phyloP scores from a whole-genome alignment of 2,797 vertebrate species.

The Labroides dimidiatus region DNA sequence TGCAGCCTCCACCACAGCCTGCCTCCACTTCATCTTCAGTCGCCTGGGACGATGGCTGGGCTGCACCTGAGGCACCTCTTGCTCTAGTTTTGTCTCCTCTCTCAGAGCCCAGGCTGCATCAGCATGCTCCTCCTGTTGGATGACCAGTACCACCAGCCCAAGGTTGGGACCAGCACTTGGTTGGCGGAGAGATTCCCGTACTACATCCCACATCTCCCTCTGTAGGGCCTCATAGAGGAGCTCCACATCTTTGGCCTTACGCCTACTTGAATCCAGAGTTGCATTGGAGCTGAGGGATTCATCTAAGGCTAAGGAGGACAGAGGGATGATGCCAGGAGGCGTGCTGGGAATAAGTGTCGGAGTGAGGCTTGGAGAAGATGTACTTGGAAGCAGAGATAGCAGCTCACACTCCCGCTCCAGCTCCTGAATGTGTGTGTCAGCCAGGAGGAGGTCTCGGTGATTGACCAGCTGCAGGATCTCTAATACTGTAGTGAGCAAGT shows the following conservation, averaged over 20 bases:
- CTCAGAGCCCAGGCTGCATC: conserved; percentile 81
- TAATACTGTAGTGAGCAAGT: conserved; percentile 80
- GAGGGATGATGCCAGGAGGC: conserved; percentile 30
- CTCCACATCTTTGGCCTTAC: conserved; percentile 91
- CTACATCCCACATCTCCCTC: conserved; percentile 92
- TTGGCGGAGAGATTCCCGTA: conserved; percentile 88
- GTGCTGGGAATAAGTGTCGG: conserved; percentile 43
- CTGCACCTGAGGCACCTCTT: conserved; percentile 40
- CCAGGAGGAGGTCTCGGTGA: conserved; percentile 88
- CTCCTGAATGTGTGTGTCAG: conserved; percentile 92
- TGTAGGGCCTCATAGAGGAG: conserved; percentile 93
- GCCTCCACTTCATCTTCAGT: conserved; percentile 86
- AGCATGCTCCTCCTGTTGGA: conserved; percentile 91
- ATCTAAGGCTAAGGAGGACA: conserved; percentile 59
- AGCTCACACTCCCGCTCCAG: conserved; percentile 90
- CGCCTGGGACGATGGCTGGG: conserved; percentile 80
- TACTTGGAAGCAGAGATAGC: conserved; percentile 70
- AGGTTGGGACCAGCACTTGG: conserved; percentile 84
- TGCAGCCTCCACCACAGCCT: conserved; percentile 86
- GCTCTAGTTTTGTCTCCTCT: conserved; percentile 69
- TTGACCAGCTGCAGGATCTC: conserved; percentile 93
- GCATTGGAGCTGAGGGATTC: conserved; percentile 76
- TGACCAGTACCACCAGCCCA: conserved; percentile 89
- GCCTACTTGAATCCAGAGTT: conserved; percentile 81
- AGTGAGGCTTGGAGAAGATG: conserved; percentile 50